These are phyloP conservation scores for Andrena bucephala DNA, from an alignment of 2,888 invertebrate species.

Conservation along the genomic window DNA sequence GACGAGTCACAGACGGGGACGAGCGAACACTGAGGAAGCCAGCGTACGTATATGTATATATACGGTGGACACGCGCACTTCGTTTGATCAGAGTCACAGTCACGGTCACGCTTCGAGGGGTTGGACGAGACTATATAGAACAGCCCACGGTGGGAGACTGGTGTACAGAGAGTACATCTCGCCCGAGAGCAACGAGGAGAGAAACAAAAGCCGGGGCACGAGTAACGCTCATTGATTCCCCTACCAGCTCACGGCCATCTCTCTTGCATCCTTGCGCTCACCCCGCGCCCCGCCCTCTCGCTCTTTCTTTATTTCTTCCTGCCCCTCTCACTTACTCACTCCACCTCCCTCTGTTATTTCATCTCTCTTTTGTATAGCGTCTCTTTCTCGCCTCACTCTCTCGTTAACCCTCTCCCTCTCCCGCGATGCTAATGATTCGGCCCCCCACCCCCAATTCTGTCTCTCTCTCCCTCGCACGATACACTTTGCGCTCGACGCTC, in stretches of 20 bases:
- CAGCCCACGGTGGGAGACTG: constrained; percentile 63
- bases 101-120: constrained; percentile 82
- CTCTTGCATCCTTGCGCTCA: constrained; percentile 13
- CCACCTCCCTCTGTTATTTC: constrained; percentile 33
- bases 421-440: neutral
- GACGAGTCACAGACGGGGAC: constrained; percentile 23
- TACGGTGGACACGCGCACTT: constrained; percentile 64
- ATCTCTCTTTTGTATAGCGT: constrained; percentile 20
- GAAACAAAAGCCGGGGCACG: constrained; percentile 58
- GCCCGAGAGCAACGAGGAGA: constrained; percentile 28
- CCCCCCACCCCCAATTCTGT: neutral
- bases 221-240: constrained; percentile 76
- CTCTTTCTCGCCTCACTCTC: neutral
- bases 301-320: too few relatives aligned
- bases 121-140: constrained; percentile 70
- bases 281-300: too few relatives aligned
- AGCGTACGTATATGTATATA: constrained; percentile 27
- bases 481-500: constrained; percentile 30
- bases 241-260: constrained; percentile 46
- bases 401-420: neutral
- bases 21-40: neutral
- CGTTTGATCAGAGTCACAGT: constrained; percentile 79
- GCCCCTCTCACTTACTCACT: constrained; percentile 35
- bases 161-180: constrained; percentile 47
- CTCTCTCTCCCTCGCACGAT: neutral